Evolutionary conservation across 2,888 invertebrate genomes (phyloP).

Genomic region (Geophilus truncorum): DNA sequence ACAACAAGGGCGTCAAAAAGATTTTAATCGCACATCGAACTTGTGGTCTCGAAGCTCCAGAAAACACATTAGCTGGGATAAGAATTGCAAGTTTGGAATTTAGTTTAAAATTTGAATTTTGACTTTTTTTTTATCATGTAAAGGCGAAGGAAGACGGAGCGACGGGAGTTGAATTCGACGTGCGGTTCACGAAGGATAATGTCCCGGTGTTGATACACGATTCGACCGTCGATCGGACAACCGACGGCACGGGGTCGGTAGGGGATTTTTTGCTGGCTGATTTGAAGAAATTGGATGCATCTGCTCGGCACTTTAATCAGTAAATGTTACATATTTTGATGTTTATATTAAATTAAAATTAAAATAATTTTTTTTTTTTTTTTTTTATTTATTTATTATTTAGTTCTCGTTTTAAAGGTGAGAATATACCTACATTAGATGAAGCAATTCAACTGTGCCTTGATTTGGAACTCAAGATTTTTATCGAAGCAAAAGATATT

Average conservation of each 20-base stretch:
- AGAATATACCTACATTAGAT: constrained; percentile 63
- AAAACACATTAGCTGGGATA: constrained; percentile 70
- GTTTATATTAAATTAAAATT: neutral
- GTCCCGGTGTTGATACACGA: constrained; percentile 73
- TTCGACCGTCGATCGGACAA: constrained; percentile 62
- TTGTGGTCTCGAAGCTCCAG: constrained; percentile 69
- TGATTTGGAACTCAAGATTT: constrained; percentile 62
- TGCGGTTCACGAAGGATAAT: constrained; percentile 66
- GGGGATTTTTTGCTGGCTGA: constrained; percentile 59
- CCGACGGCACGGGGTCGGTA: constrained; percentile 55
- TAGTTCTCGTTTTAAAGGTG: constrained; percentile 60
- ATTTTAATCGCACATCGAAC: constrained; percentile 67
- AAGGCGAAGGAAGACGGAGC: constrained; percentile 68
- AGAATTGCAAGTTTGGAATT: constrained; percentile 50
- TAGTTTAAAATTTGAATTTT: neutral
- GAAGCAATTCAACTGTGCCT: constrained; percentile 64
- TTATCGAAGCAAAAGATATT: constrained; percentile 72
- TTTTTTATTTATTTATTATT: neutral
- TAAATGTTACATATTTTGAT: constrained; percentile 6
- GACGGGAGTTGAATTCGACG: constrained; percentile 70
- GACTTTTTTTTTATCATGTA: neutral
- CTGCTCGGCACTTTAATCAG: constrained; percentile 53
- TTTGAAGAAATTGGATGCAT: constrained; percentile 61
- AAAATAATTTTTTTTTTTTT: constrained; percentile 48
- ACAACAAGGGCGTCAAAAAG: constrained; percentile 9